Percentiles rank a stretch among this genome's conserved stretches.
Conservation (phyloP, 2,113 vertebrate species). For the Cephalopholis sonnerati region DNA sequence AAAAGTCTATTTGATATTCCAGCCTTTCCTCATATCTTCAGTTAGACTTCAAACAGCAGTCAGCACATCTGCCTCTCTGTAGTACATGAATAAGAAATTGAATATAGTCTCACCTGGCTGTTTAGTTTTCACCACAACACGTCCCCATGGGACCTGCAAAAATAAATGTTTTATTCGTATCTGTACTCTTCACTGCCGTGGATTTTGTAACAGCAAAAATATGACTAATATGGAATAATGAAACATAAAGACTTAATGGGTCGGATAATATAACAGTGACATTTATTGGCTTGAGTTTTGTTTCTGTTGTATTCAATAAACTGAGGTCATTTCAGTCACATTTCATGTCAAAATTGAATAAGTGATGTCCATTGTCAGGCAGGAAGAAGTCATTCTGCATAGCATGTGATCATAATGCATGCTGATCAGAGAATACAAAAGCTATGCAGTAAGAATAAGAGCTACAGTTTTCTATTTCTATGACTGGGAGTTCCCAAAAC, state of each 20-base stretch:
- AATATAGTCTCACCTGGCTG: background rate
- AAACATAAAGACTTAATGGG: background rate
- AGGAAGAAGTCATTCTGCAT: background rate
- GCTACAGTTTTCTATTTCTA: background rate
- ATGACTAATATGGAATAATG: background rate
- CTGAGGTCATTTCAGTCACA: background rate
- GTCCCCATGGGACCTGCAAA: background rate
- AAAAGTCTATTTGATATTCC: background rate
- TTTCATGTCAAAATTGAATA: background rate
- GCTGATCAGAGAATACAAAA: background rate
- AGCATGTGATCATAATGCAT: background rate
- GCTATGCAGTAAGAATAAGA: background rate
- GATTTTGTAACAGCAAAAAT: background rate
- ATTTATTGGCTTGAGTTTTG: constrained; percentile 4
- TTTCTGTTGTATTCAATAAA: too few species aligned
- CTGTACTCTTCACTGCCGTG: background rate
- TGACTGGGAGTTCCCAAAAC: background rate
- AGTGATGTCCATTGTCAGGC: background rate
- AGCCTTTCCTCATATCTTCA: background rate
- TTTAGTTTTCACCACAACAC: background rate
- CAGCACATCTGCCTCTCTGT: background rate
- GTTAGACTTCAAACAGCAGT: background rate
- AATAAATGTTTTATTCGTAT: background rate
- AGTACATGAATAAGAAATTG: background rate
- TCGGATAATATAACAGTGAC: background rate